Evolutionary conservation across 2,888 invertebrate genomes (phyloP).

Genomic region (Craniophora ligustri): DNA sequence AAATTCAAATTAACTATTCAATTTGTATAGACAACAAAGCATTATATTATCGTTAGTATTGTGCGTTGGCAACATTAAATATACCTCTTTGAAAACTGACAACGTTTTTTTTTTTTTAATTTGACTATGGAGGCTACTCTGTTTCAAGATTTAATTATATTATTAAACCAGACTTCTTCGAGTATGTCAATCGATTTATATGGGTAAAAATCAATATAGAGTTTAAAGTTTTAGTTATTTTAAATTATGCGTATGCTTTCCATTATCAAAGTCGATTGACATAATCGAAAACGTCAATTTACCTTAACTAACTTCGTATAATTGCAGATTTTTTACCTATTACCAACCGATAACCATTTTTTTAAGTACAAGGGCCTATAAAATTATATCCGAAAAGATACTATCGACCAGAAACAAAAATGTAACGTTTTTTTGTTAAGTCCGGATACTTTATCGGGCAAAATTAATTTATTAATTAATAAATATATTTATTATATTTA

Average conservation of each 20-base stretch:
- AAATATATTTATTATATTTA: too few relatives aligned
- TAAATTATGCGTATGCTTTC: too few relatives aligned
- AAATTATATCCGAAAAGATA: too few relatives aligned
- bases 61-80: constrained; percentile 19
- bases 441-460: too few relatives aligned
- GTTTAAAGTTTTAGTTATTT: too few relatives aligned
- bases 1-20: constrained; percentile 6
- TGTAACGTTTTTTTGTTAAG: too few relatives aligned
- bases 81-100: constrained; percentile 22
- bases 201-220: background rate
- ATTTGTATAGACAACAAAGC: constrained; percentile 13
- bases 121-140: constrained; percentile 44
- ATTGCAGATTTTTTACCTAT: constrained; percentile 19
- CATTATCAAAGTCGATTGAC: background rate
- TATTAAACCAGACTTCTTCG: constrained; percentile 13
- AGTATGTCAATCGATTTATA: background rate
- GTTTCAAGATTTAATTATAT: constrained; percentile 37
- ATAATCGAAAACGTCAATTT: background rate
- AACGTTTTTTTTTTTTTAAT: constrained; percentile 3
- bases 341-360: too few relatives aligned
- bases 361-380: too few relatives aligned
- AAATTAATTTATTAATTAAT: too few relatives aligned
- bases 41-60: background rate
- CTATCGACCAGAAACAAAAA: too few relatives aligned
- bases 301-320: background rate